Evolutionary conservation across 1,140 invertebrate genomes (phyloP), one percentile per base, ranked within the genome.

Genomic region (Drosophila ambigua): DNA sequence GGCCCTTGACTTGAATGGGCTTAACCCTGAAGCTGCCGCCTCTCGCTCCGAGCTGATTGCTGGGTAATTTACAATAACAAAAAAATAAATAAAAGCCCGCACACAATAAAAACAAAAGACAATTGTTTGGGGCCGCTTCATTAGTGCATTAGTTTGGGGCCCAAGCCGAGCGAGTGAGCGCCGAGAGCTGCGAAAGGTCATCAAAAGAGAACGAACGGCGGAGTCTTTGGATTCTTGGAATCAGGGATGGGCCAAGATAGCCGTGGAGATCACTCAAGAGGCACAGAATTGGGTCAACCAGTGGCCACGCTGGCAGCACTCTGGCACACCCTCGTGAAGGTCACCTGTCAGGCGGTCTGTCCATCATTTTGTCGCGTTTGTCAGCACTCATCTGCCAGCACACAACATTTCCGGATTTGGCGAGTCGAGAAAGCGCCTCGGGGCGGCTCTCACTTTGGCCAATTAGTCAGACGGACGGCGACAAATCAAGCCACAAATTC

Each of bases 371-470:
- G 35, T 13, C 35, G 28, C 7, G 28, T 7, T 31, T 2, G 31
- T 11, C 31, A 9, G 3, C 9, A 4, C 35, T 11, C 35, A 39
- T 39, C 35, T 39, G 4, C 9, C 8, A 11, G 0, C 35, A 13
- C 9, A 54, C 5, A 2, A 24, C 57, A 66, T 82, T 82, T 82
- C 79, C 79, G 79, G 75, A 41, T 57, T 26, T 55, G 35, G 35
- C 11, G 35, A 39, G 35, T 58, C 68, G 74, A 74, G 79, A 82
- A 82, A 82, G 79, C 58, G 79, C 67, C 51, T 59, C 23, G 24
- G 28, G 68, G 31, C 31, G 31, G 66, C 79, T 83, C 79, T 83
- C 79, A 79, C 79, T 83, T 77, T 63, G 51, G 46, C 35, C 78
- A 68, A 75, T 83, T 83, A 79, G 79, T 83, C 71, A 83, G 79